phyloP scores from a whole-genome alignment of 2,113 vertebrate genomes.

The Trochalopteron elliotii region DNA sequence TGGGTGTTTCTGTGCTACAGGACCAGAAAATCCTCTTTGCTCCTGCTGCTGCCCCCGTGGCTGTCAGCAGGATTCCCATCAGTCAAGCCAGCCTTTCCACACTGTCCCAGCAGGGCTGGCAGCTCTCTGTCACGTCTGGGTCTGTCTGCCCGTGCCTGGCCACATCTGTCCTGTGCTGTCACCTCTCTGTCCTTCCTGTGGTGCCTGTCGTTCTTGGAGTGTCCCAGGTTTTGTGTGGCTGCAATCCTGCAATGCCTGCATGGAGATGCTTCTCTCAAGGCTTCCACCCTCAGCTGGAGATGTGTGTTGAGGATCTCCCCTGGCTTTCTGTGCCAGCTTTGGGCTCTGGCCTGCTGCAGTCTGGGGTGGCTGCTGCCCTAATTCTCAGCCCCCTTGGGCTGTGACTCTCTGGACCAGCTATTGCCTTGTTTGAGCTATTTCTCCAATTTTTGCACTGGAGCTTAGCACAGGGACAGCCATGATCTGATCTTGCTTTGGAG shows the following conservation, averaged over 20 bases:
- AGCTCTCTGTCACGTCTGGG: rapidly evolving
- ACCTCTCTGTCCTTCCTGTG: not conserved
- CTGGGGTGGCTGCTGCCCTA: not conserved
- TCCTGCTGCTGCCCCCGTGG: not conserved
- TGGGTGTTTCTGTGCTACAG: not conserved
- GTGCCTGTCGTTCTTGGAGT: not conserved
- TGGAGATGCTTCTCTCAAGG: not conserved
- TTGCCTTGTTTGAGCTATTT: not conserved
- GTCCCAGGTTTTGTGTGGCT: not conserved
- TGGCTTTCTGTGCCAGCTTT: not conserved
- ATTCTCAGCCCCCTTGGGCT: not conserved
- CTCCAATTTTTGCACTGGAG: not conserved
- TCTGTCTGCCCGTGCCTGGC: not conserved
- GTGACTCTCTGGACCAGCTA: not conserved
- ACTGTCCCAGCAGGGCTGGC: not conserved
- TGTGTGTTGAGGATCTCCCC: rapidly evolving
- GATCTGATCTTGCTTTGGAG: rapidly evolving
- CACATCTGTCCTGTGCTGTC: not conserved
- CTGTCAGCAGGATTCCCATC: not conserved
- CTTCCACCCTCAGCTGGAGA: not conserved
- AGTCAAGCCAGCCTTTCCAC: not conserved
- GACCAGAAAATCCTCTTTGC: not conserved
- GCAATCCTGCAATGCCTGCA: not conserved
- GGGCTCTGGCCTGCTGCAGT: not conserved
- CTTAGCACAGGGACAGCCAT: not conserved